Percentiles rank a stretch among this genome's conserved stretches.
Conservation (phyloP, 2,113 vertebrate species). For the Struthidea cinerea region DNA sequence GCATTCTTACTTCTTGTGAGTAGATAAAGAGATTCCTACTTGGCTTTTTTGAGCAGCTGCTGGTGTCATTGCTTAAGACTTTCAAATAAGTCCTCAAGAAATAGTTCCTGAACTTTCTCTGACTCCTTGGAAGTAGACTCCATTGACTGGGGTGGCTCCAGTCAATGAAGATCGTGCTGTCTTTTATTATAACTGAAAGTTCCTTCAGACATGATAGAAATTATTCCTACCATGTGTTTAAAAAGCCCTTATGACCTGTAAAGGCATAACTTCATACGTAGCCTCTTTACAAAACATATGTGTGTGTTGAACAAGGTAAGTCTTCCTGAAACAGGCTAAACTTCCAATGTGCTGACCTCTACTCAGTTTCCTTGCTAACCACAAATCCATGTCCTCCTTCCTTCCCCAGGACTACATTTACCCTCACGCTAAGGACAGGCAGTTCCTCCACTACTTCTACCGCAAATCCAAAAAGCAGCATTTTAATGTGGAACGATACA, state of each 20-base stretch:
- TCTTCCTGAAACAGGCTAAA: not conserved
- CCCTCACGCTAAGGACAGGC: conserved; percentile 77
- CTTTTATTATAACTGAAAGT: not conserved
- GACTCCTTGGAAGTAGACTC: not conserved
- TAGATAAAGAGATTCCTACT: not conserved
- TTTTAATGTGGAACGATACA: conserved; percentile 86
- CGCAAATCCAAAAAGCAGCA: conserved; percentile 73
- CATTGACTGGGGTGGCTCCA: not conserved
- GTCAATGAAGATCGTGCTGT: not conserved
- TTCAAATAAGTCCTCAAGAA: not conserved
- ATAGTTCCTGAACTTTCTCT: not conserved
- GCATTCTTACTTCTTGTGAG: not conserved
- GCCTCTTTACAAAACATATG: not conserved
- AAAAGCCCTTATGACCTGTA: not conserved
- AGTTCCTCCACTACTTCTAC: conserved; percentile 88
- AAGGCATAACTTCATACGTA: not conserved
- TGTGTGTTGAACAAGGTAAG: not conserved
- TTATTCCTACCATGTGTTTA: not conserved
- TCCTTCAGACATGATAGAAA: not conserved
- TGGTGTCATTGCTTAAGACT: not conserved
- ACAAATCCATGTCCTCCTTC: not conserved
- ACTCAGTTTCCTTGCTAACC: not conserved
- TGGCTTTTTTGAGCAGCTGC: not conserved
- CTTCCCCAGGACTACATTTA: conserved; percentile 86
- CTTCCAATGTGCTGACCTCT: not conserved